phyloP scores from a whole-genome alignment of 2,888 invertebrate species.

The Hetaerina titia region DNA sequence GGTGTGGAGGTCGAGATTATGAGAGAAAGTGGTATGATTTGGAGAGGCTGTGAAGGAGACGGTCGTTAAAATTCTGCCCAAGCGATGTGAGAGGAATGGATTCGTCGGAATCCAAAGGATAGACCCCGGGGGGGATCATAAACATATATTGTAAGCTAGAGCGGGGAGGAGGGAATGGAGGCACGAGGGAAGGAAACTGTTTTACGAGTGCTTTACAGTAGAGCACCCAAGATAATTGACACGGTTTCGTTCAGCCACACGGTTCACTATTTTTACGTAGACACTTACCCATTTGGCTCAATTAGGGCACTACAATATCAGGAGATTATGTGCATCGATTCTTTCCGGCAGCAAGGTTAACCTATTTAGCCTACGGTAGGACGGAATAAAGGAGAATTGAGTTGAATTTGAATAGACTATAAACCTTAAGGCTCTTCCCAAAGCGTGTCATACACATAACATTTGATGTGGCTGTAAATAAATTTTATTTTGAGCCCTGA shows the following conservation, averaged over 20 bases:
- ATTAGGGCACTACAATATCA: neutral
- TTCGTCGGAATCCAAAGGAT: neutral
- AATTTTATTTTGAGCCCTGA: neutral
- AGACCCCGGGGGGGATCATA: no score
- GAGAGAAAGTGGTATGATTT: neutral
- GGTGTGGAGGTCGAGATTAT: neutral
- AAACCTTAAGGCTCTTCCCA: neutral
- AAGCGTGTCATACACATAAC: neutral
- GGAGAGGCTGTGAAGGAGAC: neutral
- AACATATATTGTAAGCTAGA: no score
- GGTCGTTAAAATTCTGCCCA: neutral
- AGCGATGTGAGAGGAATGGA: neutral
- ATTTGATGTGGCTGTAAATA: neutral
- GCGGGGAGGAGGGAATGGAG: no score
- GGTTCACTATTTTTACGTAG: neutral
- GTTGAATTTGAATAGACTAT: neutral
- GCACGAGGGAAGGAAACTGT: neutral
- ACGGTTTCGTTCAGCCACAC: neutral
- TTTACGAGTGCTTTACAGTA: neutral
- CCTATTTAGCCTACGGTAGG: neutral
- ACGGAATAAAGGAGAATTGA: neutral
- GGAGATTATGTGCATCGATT: neutral
- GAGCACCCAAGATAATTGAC: neutral
- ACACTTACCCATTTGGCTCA: neutral
- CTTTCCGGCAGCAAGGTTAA: neutral